These are phyloP conservation scores for Barypeithes pellucidus DNA, from an alignment of 2,888 invertebrate genomes.

Conservation along the genomic window DNA sequence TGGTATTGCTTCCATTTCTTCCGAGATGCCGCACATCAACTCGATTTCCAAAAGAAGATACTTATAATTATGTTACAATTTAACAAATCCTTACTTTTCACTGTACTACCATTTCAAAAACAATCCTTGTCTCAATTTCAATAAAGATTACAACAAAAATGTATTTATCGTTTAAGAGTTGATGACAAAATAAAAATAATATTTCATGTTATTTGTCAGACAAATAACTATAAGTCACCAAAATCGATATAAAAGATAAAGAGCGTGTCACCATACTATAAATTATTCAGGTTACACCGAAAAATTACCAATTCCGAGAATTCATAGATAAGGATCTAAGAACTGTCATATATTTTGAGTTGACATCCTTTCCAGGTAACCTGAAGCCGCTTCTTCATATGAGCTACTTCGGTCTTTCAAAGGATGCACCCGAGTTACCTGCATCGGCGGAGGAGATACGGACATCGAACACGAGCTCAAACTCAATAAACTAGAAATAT, in stretches of 20 bases:
- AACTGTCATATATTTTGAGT: conserved; percentile 66
- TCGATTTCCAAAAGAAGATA: too few species aligned
- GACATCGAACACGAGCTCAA: too few species aligned
- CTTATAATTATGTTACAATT: too few species aligned
- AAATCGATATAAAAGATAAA: conserved; percentile 3
- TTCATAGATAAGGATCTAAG: conserved; percentile 65
- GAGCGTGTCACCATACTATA: neutral
- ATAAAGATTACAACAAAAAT: too few species aligned
- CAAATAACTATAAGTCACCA: neutral
- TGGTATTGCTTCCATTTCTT: too few species aligned
- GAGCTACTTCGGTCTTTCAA: conserved; percentile 30
- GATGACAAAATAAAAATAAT: too few species aligned
- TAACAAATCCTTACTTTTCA: too few species aligned
- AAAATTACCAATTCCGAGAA: conserved; percentile 68
- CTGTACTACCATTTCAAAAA: too few species aligned
- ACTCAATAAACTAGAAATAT: too few species aligned
- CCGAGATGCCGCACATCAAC: too few species aligned
- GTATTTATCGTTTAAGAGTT: too few species aligned
- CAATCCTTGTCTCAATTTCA: too few species aligned
- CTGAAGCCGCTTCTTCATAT: conserved; percentile 54
- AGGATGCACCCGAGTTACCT: conserved; percentile 32
- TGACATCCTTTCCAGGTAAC: conserved; percentile 65
- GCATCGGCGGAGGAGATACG: conserved; percentile 2
- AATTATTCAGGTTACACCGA: conserved; percentile 49
- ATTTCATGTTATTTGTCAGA: neutral